Percentiles rank a stretch among this genome's conserved stretches.
phyloP scores from a whole-genome alignment of 1,140 invertebrate species.

The Aphaenogaster floridana region DNA sequence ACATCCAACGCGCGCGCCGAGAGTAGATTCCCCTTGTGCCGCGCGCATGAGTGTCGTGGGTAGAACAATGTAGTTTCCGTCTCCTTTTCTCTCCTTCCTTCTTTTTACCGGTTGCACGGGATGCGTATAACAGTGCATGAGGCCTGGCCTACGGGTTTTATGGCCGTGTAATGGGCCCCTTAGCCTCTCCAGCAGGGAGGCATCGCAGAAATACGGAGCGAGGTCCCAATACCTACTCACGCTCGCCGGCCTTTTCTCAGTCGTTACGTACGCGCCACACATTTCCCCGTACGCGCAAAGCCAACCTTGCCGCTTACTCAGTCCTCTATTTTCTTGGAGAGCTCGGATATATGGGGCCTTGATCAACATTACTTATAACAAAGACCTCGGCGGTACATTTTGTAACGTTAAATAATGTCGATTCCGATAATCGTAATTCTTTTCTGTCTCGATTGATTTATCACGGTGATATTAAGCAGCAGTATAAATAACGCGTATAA shows the following conservation, averaged over 20 bases:
- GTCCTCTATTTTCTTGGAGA: neutral
- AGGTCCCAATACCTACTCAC: conserved; percentile 64
- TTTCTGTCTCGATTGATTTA: neutral
- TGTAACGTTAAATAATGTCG: neutral
- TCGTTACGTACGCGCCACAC: conserved; percentile 16
- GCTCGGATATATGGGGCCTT: neutral
- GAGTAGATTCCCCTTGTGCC: conserved; percentile 55
- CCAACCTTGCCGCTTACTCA: neutral
- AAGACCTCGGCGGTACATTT: neutral
- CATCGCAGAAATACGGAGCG: conserved; percentile 74
- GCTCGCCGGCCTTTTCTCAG: conserved; percentile 46
- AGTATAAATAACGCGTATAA: neutral
- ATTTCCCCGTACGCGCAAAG: neutral
- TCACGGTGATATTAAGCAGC: neutral
- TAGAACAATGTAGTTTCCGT: conserved; percentile 75
- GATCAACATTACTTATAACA: conserved; percentile 18
- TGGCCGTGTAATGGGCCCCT: conserved; percentile 84
- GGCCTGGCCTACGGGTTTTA: conserved; percentile 83
- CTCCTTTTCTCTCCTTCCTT: conserved; percentile 35
- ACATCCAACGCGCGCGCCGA: conserved; percentile 46
- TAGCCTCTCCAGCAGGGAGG: conserved; percentile 74
- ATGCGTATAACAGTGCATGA: conserved; percentile 80
- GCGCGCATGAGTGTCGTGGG: conserved; percentile 78
- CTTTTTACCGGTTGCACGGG: conserved; percentile 67
- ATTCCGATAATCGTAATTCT: neutral